Evolutionary conservation across 1,140 invertebrate species (phyloP), one percentile per base, ranked within the genome.

Genomic region (Heliconius melpomene): DNA sequence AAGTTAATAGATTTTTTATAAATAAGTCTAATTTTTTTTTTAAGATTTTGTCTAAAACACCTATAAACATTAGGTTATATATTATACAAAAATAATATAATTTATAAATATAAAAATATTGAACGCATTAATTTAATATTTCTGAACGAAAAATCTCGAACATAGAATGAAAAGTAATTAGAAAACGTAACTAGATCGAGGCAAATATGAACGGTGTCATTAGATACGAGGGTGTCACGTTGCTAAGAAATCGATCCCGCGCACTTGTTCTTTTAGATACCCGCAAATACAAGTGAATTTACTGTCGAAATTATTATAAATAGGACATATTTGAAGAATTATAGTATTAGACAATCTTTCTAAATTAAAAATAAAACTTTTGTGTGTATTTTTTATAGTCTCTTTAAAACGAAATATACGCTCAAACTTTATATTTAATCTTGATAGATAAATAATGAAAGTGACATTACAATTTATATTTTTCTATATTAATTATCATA

Each of bases 141-240:
- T 66, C 26, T 26, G 13, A 66, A 26, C 23, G 60, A 66, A 66
- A 66, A 66, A 66, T 26, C 23, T 66, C 60, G 60, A 66, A 66
- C 2, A 18, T 75, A 23, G n/a, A 76, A 76, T 76, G 40, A 76
- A 46, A 38, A 76, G 57, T 70, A 29, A 66, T 76, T 76, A 76
- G 74, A 77, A 71, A 77, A 77, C 46, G 75, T 77, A 77, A 77
- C 66, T 46, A 71, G 75, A 77, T 70, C 75, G 40, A 74, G 73
- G 72, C 72, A 72, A 78, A 78, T 79, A 79, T 79, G 52, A 46
- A 20, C 60, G 38, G 60, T 29, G 75, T 32, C 11, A 77, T 57
- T 70, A 29, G 60, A 77, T 77, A 77, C 40, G 60, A 32, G 7
- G 57, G 29, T 76, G 66, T 77, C 75, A 13, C 40, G 26, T 77